Conservation (phyloP, 2,888 invertebrate species). For the Proisotoma minuta region DNA sequence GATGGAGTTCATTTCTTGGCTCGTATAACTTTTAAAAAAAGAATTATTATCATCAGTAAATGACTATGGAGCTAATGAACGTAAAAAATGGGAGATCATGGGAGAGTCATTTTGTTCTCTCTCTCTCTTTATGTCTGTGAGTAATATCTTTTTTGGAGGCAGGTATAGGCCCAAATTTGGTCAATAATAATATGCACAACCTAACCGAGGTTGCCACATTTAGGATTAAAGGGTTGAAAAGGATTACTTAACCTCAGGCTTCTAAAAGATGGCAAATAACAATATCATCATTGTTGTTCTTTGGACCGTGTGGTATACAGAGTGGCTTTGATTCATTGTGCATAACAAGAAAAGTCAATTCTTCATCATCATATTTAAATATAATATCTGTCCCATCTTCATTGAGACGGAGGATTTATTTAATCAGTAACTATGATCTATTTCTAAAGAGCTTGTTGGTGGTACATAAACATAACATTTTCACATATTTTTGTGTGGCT, state of each 20-base stretch:
- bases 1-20: conserved; percentile 10
- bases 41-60: conserved; percentile 22
- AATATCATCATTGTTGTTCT: not conserved
- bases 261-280: conserved; percentile 15
- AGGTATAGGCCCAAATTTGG: conserved; percentile 45
- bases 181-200: conserved; percentile 40
- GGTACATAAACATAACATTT: too few species aligned
- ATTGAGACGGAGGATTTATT: too few species aligned
- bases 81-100: conserved; percentile 42
- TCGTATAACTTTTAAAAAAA: conserved; percentile 16
- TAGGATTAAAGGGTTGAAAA: conserved; percentile 12
- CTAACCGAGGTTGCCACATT: conserved; percentile 20
- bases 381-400: too few species aligned
- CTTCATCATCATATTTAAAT: too few species aligned
- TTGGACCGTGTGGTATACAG: not conserved
- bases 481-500: too few species aligned
- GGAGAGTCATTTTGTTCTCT: conserved; percentile 17
- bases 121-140: conserved; percentile 18
- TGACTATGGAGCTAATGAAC: conserved; percentile 34
- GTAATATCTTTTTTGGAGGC: conserved; percentile 28
- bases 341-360: too few species aligned
- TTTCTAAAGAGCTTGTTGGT: too few species aligned
- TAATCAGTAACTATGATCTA: too few species aligned
- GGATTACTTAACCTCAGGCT: conserved; percentile 12
- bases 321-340: too few species aligned